These are phyloP conservation scores for Papilio aristodemus DNA, from an alignment of 1,140 invertebrate genomes.

Conservation along the genomic window DNA sequence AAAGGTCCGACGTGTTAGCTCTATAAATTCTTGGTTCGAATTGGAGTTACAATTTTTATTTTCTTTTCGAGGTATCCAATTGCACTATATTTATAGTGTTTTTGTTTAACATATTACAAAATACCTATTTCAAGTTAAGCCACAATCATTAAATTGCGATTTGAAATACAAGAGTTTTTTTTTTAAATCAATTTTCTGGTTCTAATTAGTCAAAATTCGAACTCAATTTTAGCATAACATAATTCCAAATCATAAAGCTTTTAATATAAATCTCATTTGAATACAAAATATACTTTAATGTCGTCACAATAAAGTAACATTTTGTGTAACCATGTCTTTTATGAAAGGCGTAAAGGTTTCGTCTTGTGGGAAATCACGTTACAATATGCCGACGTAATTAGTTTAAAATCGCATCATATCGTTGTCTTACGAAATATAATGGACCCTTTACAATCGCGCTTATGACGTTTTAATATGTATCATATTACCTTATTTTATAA, in stretches of 20 bases:
- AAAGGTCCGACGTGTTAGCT: slow-evolving; percentile 9
- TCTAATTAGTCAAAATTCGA: too few relatives aligned
- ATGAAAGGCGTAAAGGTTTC: neutral
- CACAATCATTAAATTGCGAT: too few relatives aligned
- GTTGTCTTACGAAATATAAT: neutral
- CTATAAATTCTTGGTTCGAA: slow-evolving; percentile 2
- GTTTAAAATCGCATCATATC: neutral
- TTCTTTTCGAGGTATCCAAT: too few relatives aligned
- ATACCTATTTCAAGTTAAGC: too few relatives aligned
- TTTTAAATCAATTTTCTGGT: too few relatives aligned
- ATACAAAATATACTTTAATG: neutral
- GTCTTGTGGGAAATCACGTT: slow-evolving; percentile 10
- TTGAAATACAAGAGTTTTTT: too few relatives aligned
- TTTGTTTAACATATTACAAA: too few relatives aligned
- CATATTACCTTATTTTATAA: neutral
- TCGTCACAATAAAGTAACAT: neutral
- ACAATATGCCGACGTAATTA: neutral
- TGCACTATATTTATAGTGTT: too few relatives aligned
- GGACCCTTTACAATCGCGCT: neutral
- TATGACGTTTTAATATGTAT: neutral
- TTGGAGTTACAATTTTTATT: neutral
- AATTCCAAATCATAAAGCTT: too few relatives aligned
- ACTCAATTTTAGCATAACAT: too few relatives aligned
- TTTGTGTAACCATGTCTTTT: neutral
- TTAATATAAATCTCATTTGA: neutral